These are phyloP conservation scores for Congeria kusceri DNA, from an alignment of 2,888 invertebrate species.

Conservation along the genomic window DNA sequence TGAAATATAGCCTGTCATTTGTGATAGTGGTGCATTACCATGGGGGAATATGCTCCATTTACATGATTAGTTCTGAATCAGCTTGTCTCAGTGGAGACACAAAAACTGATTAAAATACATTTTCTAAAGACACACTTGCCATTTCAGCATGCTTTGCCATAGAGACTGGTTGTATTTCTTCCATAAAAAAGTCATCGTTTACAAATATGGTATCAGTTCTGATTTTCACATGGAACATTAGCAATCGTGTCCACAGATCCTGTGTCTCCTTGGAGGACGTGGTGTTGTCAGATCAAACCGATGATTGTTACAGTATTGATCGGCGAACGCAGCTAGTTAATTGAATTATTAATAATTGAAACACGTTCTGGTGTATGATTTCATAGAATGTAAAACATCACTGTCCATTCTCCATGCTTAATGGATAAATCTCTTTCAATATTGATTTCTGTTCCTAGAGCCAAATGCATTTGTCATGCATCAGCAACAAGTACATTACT, in stretches of 20 bases:
- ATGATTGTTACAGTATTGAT: conserved; percentile 12
- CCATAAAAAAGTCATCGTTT: neutral
- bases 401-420: conserved; percentile 4
- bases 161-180: neutral
- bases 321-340: conserved; percentile 19
- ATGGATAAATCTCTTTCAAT: conserved; percentile 4
- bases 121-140: neutral
- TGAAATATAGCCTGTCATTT: no score
- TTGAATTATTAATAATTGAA: conserved; percentile 52
- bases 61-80: no score
- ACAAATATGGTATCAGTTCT: neutral
- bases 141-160: neutral
- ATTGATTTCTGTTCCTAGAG: conserved; percentile 10
- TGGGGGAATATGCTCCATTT: no score
- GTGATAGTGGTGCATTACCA: no score
- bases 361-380: conserved; percentile 46
- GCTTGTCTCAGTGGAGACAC: no score
- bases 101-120: conserved; percentile 1
- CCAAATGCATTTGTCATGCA: conserved; percentile 11
- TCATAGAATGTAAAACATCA: conserved; percentile 25
- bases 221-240: neutral
- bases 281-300: neutral
- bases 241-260: neutral
- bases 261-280: neutral
- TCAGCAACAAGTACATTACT: neutral